Conservation (phyloP, 2,888 invertebrate species). For the Nymphalis polychloros region DNA sequence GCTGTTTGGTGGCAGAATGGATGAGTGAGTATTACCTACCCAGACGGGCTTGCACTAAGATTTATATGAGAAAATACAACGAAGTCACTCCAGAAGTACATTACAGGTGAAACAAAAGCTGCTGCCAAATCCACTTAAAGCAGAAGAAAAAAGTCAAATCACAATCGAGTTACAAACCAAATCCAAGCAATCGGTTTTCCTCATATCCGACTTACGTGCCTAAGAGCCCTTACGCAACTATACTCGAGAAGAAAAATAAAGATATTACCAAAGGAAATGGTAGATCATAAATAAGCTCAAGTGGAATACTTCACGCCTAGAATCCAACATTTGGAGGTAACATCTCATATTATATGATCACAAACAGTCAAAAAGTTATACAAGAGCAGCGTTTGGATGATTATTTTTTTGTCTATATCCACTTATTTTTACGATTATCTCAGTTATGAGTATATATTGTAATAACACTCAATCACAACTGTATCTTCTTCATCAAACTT, state of each 20-base stretch:
- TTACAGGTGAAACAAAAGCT: not conserved
- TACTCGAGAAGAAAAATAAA: conserved; percentile 50
- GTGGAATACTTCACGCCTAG: conserved; percentile 55
- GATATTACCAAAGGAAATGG: conserved; percentile 64
- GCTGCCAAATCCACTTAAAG: conserved; percentile 13
- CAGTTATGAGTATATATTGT: conserved; percentile 8
- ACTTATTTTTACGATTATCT: conserved; percentile 35
- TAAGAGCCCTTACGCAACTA: conserved; percentile 47
- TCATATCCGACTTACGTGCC: conserved; percentile 35
- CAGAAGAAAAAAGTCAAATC: conserved; percentile 25
- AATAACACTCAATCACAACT: conserved; percentile 1
- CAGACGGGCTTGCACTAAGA: too few relatives aligned
- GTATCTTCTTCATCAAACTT: not conserved
- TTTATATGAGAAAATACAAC: too few relatives aligned
- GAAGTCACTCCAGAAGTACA: not conserved
- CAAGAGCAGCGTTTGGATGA: conserved; percentile 31
- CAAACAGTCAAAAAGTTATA: conserved; percentile 36
- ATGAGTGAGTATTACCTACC: too few relatives aligned
- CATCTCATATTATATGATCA: conserved; percentile 40
- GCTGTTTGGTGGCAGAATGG: too few relatives aligned
- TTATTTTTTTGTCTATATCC: conserved; percentile 35
- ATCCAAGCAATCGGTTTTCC: conserved; percentile 33
- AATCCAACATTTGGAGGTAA: conserved; percentile 46
- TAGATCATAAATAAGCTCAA: conserved; percentile 65
- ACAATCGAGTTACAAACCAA: conserved; percentile 37